Evolutionary conservation across 2,113 vertebrate species (phyloP).

Genomic region (Rhynchomys soricoides): DNA sequence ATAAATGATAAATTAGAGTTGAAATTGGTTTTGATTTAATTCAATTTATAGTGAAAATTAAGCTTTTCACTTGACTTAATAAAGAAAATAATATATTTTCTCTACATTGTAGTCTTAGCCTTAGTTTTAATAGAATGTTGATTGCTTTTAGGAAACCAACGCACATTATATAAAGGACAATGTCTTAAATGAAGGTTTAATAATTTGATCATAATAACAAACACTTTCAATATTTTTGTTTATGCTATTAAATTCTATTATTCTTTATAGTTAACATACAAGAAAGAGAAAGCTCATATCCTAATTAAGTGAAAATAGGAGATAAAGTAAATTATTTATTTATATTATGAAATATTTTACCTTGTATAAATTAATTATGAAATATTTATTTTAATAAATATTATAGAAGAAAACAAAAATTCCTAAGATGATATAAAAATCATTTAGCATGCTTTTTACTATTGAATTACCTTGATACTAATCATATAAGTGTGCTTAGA

Average conservation of each 20-base stretch:
- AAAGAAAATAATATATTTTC: background rate
- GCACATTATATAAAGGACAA: background rate
- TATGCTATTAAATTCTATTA: background rate
- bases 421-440: background rate
- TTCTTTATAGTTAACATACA: background rate
- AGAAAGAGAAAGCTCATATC: background rate
- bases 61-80: background rate
- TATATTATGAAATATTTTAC: too few species aligned
- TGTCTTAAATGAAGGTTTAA: background rate
- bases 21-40: constrained; percentile 1
- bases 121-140: background rate
- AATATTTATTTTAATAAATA: background rate
- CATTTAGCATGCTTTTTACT: background rate
- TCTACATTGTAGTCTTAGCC: background rate
- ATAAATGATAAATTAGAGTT: background rate
- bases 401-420: background rate
- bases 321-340: background rate
- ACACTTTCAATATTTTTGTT: background rate
- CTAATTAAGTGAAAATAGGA: background rate
- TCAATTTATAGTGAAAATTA: background rate
- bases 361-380: too few species aligned
- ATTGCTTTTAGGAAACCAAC: background rate
- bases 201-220: background rate
- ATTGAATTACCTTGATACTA: background rate
- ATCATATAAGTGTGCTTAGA: background rate